phyloP scores from a whole-genome alignment of 2,113 vertebrate species.

The Henicopernis longicauda region DNA sequence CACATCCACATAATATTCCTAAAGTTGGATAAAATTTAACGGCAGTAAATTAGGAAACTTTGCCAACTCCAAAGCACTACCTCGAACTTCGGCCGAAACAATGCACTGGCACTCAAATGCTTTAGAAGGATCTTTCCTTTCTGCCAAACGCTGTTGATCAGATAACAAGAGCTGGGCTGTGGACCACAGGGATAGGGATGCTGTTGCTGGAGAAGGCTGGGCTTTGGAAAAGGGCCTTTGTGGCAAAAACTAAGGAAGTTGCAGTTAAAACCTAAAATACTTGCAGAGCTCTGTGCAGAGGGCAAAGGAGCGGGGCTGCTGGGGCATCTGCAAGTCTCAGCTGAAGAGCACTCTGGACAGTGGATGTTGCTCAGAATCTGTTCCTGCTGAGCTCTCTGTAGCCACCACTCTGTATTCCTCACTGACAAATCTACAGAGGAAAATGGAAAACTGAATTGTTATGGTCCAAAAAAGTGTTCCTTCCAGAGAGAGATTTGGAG shows the following conservation, averaged over 20 bases:
- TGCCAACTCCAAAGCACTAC: neutral
- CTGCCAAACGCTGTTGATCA: neutral
- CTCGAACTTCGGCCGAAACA: neutral
- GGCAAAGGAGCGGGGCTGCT: neutral
- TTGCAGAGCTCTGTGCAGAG: neutral
- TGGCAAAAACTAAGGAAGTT: neutral
- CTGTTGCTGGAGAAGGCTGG: neutral
- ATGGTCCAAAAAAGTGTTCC: neutral
- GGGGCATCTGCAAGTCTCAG: neutral
- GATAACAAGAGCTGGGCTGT: neutral
- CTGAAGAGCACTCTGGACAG: neutral
- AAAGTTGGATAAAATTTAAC: constrained; percentile 35
- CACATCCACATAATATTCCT: constrained; percentile 15
- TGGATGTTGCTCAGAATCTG: neutral
- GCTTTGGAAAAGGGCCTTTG: neutral
- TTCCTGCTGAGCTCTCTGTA: neutral
- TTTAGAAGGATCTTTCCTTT: neutral
- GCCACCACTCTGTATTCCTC: neutral
- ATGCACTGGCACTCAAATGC: neutral
- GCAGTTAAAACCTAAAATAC: neutral
- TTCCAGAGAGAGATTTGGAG: neutral
- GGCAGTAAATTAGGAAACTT: constrained; percentile 20
- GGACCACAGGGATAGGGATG: neutral
- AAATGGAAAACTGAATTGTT: neutral
- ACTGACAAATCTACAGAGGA: neutral